Percentiles rank a stretch among this genome's conserved stretches.
Evolutionary conservation across 1,140 invertebrate genomes (phyloP).

Genomic region (Gonatopus flavifemur): DNA sequence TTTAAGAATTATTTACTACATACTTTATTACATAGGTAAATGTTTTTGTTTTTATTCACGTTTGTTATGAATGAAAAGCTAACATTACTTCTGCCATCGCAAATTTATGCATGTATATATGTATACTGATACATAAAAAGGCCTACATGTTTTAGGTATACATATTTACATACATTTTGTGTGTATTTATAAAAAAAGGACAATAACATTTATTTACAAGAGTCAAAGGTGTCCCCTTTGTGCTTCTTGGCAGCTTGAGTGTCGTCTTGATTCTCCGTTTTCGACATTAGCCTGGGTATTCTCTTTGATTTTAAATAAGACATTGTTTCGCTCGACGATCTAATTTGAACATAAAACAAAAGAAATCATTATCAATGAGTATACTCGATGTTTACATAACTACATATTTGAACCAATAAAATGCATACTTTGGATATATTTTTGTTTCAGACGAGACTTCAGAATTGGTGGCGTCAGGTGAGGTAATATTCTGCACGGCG

Average conservation of each 20-base stretch:
- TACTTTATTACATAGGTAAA: constrained; percentile 45
- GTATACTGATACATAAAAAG: too few relatives aligned
- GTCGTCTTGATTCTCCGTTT: constrained; percentile 43
- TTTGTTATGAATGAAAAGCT: constrained; percentile 19
- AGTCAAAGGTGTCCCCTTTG: constrained; percentile 50
- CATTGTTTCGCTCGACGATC: constrained; percentile 42
- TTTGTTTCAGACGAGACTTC: constrained; percentile 34
- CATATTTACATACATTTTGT: too few relatives aligned
- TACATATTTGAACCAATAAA: too few relatives aligned
- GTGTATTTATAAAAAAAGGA: constrained; percentile 42
- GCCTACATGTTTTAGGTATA: too few relatives aligned
- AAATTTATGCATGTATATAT: constrained; percentile 13
- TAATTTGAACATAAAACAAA: constrained; percentile 25
- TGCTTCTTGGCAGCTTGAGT: constrained; percentile 44
- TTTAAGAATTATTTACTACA: constrained; percentile 40
- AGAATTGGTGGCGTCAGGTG: constrained; percentile 28
- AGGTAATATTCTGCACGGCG: constrained; percentile 30
- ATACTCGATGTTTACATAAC: not conserved
- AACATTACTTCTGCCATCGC: constrained; percentile 22
- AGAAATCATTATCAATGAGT: constrained; percentile 4
- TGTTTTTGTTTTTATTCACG: constrained; percentile 28
- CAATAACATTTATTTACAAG: constrained; percentile 57
- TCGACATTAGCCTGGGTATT: constrained; percentile 47
- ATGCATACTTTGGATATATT: constrained; percentile 7
- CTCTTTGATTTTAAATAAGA: constrained; percentile 49